Evolutionary conservation across 2,113 vertebrate species (phyloP).

Genomic region (Capricornis sumatraensis): DNA sequence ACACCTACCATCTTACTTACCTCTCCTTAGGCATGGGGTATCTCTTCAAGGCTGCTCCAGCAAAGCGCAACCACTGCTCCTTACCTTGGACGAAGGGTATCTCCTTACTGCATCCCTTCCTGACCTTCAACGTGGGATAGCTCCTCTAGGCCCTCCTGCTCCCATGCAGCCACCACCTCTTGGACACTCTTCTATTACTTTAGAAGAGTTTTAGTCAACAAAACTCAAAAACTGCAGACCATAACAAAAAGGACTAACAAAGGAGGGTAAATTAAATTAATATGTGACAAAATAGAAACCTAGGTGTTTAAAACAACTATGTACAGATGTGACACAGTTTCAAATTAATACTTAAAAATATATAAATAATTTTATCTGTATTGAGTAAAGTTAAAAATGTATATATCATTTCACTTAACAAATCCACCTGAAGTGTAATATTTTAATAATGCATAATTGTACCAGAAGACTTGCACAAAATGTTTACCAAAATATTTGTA

Average conservation of each 20-base stretch:
- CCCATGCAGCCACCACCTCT: rapidly evolving
- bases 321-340: background rate
- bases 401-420: background rate
- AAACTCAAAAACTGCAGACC: background rate
- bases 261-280: background rate
- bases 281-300: background rate
- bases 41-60: no score
- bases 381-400: background rate
- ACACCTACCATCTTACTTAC: no score
- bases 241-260: background rate
- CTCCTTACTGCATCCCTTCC: rapidly evolving
- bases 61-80: no score
- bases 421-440: background rate
- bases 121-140: no score
- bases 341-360: background rate
- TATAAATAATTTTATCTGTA: background rate
- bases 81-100: no score
- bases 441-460: background rate
- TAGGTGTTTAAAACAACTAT: background rate
- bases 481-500: background rate
- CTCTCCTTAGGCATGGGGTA: no score
- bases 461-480: background rate
- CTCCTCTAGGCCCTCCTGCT: no score
- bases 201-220: background rate
- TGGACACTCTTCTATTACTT: background rate